A percentile compares a stretch with the other conserved stretches of the same genome.
These are phyloP conservation scores for Aporophyla lueneburgensis DNA, from an alignment of 2,888 invertebrate species.

Conservation along the genomic window DNA sequence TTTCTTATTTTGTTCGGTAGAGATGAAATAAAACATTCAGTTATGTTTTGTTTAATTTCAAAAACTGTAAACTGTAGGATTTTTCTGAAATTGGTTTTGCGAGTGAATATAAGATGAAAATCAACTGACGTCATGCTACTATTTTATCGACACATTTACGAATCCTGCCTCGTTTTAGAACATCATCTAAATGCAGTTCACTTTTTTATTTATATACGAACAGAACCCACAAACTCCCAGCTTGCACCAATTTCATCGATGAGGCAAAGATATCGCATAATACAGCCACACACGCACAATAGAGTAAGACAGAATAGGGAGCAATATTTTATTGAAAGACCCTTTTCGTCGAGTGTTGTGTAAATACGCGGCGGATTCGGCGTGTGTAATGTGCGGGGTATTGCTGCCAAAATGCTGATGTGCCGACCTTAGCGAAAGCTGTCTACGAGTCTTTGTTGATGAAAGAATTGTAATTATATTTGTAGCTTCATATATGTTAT, in stretches of 20 bases:
- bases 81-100: not conserved
- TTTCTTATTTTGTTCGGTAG: not conserved
- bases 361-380: constrained; percentile 86
- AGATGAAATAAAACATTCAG: not conserved
- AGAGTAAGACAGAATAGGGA: constrained; percentile 87
- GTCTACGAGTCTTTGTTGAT: constrained; percentile 27
- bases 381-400: constrained; percentile 86
- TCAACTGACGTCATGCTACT: not conserved
- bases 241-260: constrained; percentile 58
- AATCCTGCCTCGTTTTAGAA: too few species aligned
- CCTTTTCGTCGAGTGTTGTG: constrained; percentile 90
- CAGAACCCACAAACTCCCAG: constrained; percentile 57
- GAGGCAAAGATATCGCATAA: constrained; percentile 77
- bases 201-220: not conserved
- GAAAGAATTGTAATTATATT: constrained; percentile 47
- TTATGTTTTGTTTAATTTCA: not conserved
- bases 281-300: constrained; percentile 85
- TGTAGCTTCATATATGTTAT: not conserved
- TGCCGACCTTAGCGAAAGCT: constrained; percentile 70
- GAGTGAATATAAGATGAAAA: not conserved
- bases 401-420: constrained; percentile 76
- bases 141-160: not conserved
- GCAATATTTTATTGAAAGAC: constrained; percentile 90
- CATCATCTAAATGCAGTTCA: not conserved
- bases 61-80: too few species aligned